A percentile compares a stretch with the other conserved stretches of the same genome.
These are phyloP conservation scores for Fragum fragum DNA, from an alignment of 2,888 invertebrate species.

Conservation along the genomic window DNA sequence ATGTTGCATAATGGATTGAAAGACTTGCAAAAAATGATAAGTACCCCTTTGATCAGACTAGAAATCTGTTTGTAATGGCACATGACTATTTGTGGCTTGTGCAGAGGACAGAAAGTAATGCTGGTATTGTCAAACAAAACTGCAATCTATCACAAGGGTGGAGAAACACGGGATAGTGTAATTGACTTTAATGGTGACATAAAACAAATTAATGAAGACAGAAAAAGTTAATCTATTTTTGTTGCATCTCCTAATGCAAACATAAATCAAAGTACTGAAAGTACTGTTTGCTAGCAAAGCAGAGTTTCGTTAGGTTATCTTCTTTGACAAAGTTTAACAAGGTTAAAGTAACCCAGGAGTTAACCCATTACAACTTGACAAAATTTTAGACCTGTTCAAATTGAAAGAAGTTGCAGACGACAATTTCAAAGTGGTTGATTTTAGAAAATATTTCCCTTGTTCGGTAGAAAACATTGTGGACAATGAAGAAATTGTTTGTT, in stretches of 20 bases:
- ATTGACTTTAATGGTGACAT: background rate
- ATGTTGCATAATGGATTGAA: slow-evolving; percentile 4
- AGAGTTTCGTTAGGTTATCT: too few relatives aligned
- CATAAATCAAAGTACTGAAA: too few relatives aligned
- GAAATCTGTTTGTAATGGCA: slow-evolving; percentile 1
- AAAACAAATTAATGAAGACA: background rate
- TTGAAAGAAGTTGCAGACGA: too few relatives aligned
- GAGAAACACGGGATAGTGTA: background rate
- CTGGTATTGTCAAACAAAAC: background rate
- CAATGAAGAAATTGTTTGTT: too few relatives aligned
- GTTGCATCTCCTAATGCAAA: background rate
- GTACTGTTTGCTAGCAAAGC: too few relatives aligned
- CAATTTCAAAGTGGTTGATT: too few relatives aligned
- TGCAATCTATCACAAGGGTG: background rate
- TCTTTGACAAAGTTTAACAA: too few relatives aligned
- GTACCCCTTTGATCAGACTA: background rate
- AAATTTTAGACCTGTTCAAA: too few relatives aligned
- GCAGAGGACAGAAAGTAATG: background rate
- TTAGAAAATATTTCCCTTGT: too few relatives aligned
- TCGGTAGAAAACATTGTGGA: too few relatives aligned
- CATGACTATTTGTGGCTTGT: slow-evolving; percentile 12
- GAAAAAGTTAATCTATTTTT: background rate
- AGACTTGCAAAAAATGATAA: slow-evolving; percentile 7
- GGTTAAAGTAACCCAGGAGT: too few relatives aligned
- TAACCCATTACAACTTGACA: too few relatives aligned